phyloP scores from a whole-genome alignment of 2,888 invertebrate genomes.

The Lasius fuliginosus region DNA sequence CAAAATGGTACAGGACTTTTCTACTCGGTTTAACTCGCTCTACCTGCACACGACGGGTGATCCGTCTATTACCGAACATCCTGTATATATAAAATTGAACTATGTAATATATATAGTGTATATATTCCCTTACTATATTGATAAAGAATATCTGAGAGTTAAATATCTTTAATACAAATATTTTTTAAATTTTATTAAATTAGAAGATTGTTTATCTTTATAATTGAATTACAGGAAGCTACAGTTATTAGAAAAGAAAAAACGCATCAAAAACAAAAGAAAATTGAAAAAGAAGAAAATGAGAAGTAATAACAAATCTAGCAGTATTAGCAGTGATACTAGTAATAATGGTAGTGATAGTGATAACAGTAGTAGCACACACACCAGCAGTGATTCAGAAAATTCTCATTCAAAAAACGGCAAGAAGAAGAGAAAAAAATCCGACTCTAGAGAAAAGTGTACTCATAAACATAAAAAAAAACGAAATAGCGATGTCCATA shows the following conservation, averaged over 20 bases:
- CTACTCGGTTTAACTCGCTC: no score
- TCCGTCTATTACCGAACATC: no score
- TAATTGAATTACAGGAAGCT: constrained; percentile 88
- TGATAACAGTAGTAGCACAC: constrained; percentile 43
- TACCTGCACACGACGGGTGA: no score
- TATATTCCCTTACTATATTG: not conserved
- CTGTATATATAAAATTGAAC: not conserved
- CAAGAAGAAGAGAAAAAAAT: constrained; percentile 30
- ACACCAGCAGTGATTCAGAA: constrained; percentile 51
- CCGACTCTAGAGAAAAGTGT: not conserved
- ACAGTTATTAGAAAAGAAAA: constrained; percentile 90
- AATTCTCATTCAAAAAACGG: constrained; percentile 19
- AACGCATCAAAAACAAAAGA: constrained; percentile 80
- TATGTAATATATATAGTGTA: not conserved
- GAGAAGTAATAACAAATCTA: constrained; percentile 40
- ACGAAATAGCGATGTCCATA: not conserved
- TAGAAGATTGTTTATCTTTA: not conserved
- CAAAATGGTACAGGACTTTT: no score
- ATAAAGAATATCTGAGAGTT: not conserved
- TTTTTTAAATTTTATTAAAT: not conserved
- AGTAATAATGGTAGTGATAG: constrained; percentile 9
- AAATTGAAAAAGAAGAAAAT: constrained; percentile 68
- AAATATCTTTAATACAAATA: not conserved
- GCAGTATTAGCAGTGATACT: constrained; percentile 23
- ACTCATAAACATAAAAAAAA: constrained; percentile 28